phyloP scores from a whole-genome alignment of 2,113 vertebrate species.

The Bungarus multicinctus region DNA sequence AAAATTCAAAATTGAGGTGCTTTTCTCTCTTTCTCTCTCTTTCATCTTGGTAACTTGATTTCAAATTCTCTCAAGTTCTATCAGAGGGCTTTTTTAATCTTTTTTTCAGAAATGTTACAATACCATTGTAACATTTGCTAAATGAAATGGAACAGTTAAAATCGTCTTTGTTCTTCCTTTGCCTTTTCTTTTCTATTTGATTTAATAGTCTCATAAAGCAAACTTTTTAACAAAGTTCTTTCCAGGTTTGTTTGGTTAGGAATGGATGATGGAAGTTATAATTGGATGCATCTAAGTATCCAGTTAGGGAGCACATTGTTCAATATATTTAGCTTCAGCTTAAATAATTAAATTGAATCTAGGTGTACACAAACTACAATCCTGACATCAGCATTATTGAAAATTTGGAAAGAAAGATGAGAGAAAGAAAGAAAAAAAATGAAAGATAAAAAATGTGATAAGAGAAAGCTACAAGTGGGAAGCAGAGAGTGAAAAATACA shows the following conservation, averaged over 20 bases:
- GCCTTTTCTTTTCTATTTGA: not conserved
- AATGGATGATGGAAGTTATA: not conserved
- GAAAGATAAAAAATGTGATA: not conserved
- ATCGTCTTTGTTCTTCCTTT: not conserved
- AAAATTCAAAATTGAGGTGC: conserved; percentile 55
- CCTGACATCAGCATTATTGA: not conserved
- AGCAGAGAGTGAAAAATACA: not conserved
- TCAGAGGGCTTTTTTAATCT: conserved; percentile 51
- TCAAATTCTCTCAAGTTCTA: conserved; percentile 34
- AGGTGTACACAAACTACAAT: not conserved
- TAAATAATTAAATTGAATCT: not conserved
- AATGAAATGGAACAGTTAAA: not conserved
- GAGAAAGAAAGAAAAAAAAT: too few relatives aligned
- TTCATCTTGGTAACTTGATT: not conserved
- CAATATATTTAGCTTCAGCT: not conserved
- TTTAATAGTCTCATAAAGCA: not conserved
- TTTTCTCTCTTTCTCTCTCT: conserved; percentile 16
- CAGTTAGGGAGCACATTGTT: not conserved
- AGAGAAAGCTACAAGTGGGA: not conserved
- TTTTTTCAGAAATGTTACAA: conserved; percentile 14
- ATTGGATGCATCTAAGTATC: not conserved
- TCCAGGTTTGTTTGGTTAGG: not conserved
- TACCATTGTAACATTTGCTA: not conserved
- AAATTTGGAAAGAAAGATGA: not conserved
- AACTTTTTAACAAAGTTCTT: not conserved